Base-by-base conservation (phyloP, 2,888 invertebrate genomes). In the Salpingus planirostris region DNA sequence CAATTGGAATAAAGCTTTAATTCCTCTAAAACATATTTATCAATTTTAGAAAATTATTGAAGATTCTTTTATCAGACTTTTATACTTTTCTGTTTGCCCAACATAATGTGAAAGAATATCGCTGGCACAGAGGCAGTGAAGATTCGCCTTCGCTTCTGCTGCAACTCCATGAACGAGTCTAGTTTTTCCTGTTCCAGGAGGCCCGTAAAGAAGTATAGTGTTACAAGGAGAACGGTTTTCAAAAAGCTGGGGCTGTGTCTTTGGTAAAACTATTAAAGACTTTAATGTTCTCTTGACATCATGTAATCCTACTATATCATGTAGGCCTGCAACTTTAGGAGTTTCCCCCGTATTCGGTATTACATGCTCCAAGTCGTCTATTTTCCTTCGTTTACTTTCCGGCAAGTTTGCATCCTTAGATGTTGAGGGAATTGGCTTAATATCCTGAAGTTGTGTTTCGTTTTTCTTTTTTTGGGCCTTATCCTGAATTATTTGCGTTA, bases 1-100 rank as follows among this genome's bases (percentile, higher is more conserved):
- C 21, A 47, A 43, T 21, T 53, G 38, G 42, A 64, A 64, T 18
- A 61, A 37, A 7, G 31, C 34, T 37, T 48, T 46, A 5, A 62
- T 41, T 28, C 53, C 51, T 38, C 59, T 61, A 26, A 25, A 49
- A 49, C 5, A 32, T 14, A 10, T 18, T 6, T 18, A 8, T 6
- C 8, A 18, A 7, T 18, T 18, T 18, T 18, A 7, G 6, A 18
- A 8, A 7, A 8, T 18, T 18, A 7, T 18, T 18, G 18, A 28
- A n/a, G n/a, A n/a, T n/a, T n/a, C n/a, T n/a, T n/a, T n/a, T n/a
- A n/a, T n/a, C n/a, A n/a, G 11, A n/a, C 4, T 18, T 4, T 7
- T 7, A 53, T 53, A 73, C 74, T 71, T 73, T 55, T 75, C 75
- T 29, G 71, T 70, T 52, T 73, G 67, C 22, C 75, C 75, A 6